Conservation (phyloP, 2,797 vertebrate genomes). For the Acestrorhynchus altus region DNA sequence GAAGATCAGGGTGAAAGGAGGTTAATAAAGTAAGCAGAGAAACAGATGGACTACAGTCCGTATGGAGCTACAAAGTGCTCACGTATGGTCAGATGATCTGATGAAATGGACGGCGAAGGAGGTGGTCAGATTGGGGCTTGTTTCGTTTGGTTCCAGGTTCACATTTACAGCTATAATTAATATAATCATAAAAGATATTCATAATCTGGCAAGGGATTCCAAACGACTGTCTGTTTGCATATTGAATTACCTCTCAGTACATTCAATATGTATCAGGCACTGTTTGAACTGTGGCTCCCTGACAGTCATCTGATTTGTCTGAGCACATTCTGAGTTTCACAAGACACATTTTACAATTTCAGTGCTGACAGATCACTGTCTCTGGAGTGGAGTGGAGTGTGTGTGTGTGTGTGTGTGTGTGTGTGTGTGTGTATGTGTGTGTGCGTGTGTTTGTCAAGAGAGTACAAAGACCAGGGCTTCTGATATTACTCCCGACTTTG, state of each 20-base stretch:
- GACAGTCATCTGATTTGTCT: neutral
- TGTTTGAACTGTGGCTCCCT: neutral
- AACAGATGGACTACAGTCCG: no score
- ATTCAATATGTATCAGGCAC: neutral
- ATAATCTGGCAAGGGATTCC: no score
- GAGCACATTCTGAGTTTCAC: neutral
- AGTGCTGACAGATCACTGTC: neutral
- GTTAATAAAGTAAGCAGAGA: no score
- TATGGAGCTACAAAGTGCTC: no score
- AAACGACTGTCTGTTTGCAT: neutral
- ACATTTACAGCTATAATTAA: no score
- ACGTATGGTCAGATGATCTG: no score
- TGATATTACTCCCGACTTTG: constrained; percentile 38
- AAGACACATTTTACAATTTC: constrained; percentile 13
- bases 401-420: neutral
- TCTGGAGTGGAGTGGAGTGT: neutral
- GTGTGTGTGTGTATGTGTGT: neutral
- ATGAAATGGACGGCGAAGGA: no score
- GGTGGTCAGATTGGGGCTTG: no score
- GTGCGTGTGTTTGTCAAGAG: neutral
- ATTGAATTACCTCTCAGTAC: neutral
- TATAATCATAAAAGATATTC: no score
- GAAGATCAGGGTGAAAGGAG: no score
- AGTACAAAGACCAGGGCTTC: constrained; percentile 24
- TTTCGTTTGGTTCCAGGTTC: no score